Evolutionary conservation across 2,888 invertebrate species (phyloP).

Genomic region (Ophion slaviceki): DNA sequence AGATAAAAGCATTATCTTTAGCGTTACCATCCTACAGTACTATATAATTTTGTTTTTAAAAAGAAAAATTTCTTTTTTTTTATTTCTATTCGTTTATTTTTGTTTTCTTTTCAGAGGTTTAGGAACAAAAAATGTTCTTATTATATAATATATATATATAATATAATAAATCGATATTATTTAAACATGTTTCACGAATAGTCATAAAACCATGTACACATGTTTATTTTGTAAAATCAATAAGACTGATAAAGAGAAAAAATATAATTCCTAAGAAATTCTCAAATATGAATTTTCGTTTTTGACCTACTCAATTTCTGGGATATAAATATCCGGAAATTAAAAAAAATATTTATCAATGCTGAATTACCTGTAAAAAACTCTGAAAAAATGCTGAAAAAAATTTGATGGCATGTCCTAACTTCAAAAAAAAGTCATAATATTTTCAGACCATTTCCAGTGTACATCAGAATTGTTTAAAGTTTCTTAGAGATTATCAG

Average conservation of each 20-base stretch:
- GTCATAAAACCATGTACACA: no score
- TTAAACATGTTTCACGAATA: no score
- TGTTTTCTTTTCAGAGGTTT: no score
- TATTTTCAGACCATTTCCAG: not conserved
- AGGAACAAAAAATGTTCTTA: no score
- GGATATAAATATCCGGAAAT: constrained; percentile 10
- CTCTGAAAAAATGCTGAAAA: not conserved
- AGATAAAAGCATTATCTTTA: constrained; percentile 2
- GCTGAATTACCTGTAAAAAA: constrained; percentile 8
- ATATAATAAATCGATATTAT: no score
- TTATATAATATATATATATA: no score
- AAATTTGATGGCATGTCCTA: not conserved
- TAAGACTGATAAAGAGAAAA: constrained; percentile 4
- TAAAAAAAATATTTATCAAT: not conserved
- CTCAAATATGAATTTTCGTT: constrained; percentile 5
- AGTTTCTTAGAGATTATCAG: no score
- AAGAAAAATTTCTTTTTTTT: no score
- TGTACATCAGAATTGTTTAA: not conserved
- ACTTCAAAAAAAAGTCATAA: not conserved
- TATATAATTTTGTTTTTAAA: no score
- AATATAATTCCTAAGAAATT: constrained; percentile 7
- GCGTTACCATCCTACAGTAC: not conserved
- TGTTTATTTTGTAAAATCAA: not conserved
- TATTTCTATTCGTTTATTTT: no score
- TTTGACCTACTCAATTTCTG: constrained; percentile 5